Percentiles rank a stretch among this genome's conserved stretches.
These are phyloP conservation scores for Drosophila kepulauana DNA, from an alignment of 1,140 invertebrate genomes.

Conservation along the genomic window DNA sequence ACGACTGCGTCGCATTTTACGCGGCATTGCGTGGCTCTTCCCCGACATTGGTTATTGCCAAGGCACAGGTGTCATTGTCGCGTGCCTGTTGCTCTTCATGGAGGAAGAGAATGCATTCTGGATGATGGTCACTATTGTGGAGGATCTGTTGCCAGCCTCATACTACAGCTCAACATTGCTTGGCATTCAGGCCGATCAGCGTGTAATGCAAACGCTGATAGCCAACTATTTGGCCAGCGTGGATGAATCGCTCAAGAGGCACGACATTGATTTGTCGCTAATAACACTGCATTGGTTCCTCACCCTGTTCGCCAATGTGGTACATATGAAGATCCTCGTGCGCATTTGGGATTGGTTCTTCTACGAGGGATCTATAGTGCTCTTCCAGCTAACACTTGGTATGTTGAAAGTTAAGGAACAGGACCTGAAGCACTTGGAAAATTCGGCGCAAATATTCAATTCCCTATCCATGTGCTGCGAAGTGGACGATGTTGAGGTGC, in stretches of 20 bases:
- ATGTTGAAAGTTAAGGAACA: conserved; percentile 97
- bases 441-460: conserved; percentile 99
- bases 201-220: conserved; percentile 96
- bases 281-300: conserved; percentile 99
- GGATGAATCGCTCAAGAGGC: conserved; percentile 94
- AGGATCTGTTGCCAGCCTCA: conserved; percentile 98
- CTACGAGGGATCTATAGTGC: conserved; percentile 96
- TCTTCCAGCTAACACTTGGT: conserved; percentile 98
- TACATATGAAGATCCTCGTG: conserved; percentile 98
- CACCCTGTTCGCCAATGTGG: conserved; percentile 98
- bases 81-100: conserved; percentile 96
- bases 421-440: conserved; percentile 92
- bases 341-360: conserved; percentile 98
- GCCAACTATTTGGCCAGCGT: conserved; percentile 95
- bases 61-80: conserved; percentile 98
- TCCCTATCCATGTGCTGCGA: conserved; percentile 97
- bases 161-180: conserved; percentile 97
- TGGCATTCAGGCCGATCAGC: conserved; percentile 96
- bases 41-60: conserved; percentile 99
- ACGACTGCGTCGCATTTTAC: conserved; percentile 94
- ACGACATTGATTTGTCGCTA: conserved; percentile 98
- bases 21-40: conserved; percentile 98
- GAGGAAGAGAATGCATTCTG: conserved; percentile 99
- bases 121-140: conserved; percentile 99
- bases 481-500: conserved; percentile 94